Evolutionary conservation across 2,113 vertebrate genomes (phyloP).

Genomic region (Athene cunicularia): DNA sequence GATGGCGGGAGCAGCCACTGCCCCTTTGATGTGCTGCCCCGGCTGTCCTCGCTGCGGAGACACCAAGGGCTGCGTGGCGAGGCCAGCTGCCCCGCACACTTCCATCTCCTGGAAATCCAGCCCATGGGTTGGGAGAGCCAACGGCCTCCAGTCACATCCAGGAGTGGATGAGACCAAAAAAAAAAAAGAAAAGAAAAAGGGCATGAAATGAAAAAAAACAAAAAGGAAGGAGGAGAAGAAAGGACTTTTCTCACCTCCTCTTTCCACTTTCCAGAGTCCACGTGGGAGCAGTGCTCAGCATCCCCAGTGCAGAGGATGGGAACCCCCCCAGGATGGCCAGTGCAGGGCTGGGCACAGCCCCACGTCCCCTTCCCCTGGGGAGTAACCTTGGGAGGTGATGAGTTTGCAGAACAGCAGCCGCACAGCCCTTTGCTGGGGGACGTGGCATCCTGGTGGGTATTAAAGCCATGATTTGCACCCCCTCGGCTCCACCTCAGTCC

Average conservation of each 20-base stretch:
- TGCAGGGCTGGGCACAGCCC: background rate
- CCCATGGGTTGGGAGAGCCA: background rate
- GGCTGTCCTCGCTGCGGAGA: accelerated
- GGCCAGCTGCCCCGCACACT: accelerated
- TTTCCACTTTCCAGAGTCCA: background rate
- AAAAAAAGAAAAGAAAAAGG: background rate
- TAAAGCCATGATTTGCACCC: background rate
- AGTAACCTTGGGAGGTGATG: background rate
- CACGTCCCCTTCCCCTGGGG: background rate
- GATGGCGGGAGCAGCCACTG: background rate
- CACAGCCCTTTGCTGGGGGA: background rate
- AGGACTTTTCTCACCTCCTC: background rate
- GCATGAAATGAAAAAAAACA: background rate
- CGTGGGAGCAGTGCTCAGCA: background rate
- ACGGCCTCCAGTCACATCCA: background rate
- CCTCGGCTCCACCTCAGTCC: background rate
- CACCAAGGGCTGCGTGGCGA: background rate
- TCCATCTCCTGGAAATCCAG: background rate
- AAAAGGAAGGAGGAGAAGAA: background rate
- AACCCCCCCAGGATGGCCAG: background rate
- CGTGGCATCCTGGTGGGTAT: background rate
- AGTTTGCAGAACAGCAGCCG: background rate
- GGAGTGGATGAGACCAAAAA: background rate
- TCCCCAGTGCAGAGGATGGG: background rate
- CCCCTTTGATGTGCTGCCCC: background rate